Base-by-base conservation (phyloP, 2,888 invertebrate species). In the Lasioglossum figueresi region DNA sequence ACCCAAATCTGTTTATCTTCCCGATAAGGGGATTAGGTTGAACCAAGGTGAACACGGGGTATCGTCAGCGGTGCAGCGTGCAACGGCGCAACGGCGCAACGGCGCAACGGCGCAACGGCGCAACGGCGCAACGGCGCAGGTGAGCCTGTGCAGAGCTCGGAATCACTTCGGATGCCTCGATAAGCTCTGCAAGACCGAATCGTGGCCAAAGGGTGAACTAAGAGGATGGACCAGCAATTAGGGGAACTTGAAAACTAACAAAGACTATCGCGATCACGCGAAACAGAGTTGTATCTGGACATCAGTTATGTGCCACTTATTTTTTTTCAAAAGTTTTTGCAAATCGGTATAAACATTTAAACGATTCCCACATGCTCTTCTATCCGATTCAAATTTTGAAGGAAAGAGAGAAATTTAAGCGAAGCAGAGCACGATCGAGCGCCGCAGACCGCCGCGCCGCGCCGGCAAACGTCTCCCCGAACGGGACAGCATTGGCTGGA, bases 1-100 rank as follows among this genome's bases (percentile, higher is more conserved):
- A 43, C 45, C 78, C 66, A 76, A 89, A 88, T 88, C 87, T 89
- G 82, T 87, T 89, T 88, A 89, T 84, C 87, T 84, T 82, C 76
- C 70, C 76, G 84, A 89, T 84, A 89, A 84, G 80, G 71, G 80
- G 66, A 84, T 84, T 87, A 82, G 70, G 70, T 80, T 83, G 34
- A 80, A 71, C 72, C 76, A 59, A 59, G 72, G 68, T 74, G 72
- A 80, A 48, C 83, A 56, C 78, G 45, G 59, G 80, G 48, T 83
- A 76, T 45, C 80, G 45, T 48, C 48, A 52, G 72, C 37, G 23
- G 1, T 3, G 52, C 59, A 19, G 40, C 77, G 66, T 40, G 74
- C 80, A 79, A 3, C 34, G 45, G 12, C n/a, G n/a, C n/a, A n/a
- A n/a, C n/a, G n/a, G n/a, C n/a, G n/a, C n/a, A n/a, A n/a, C n/a